phyloP scores from a whole-genome alignment of 2,797 vertebrate species.

The Eulemur albifrons region DNA sequence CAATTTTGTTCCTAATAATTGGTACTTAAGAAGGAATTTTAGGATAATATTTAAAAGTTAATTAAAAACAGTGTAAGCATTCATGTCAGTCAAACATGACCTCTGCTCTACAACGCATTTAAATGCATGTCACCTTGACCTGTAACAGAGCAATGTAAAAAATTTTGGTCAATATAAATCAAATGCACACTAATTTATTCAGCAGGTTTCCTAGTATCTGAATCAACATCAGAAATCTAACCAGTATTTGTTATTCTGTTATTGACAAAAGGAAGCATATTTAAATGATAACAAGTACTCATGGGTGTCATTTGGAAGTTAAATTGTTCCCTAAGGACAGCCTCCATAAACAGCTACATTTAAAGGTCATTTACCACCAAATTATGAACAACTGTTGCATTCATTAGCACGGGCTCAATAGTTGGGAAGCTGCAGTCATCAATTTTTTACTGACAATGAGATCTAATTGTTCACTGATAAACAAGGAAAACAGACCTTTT shows the following conservation, averaged over 20 bases:
- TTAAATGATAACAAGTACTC: slow-evolving; percentile 88
- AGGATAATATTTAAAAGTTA: slow-evolving; percentile 77
- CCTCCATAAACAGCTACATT: slow-evolving; percentile 82
- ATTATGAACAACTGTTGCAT: slow-evolving; percentile 89
- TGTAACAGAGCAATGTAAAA: slow-evolving; percentile 83
- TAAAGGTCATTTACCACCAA: slow-evolving; percentile 88
- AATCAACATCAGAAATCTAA: slow-evolving; percentile 90
- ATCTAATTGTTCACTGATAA: slow-evolving; percentile 74
- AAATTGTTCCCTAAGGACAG: slow-evolving; percentile 86
- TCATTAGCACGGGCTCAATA: slow-evolving; percentile 86
- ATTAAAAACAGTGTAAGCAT: slow-evolving; percentile 84
- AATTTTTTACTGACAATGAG: slow-evolving; percentile 83
- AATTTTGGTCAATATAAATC: slow-evolving; percentile 87
- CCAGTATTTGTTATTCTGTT: slow-evolving; percentile 87
- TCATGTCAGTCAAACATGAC: slow-evolving; percentile 82
- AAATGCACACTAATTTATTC: slow-evolving; percentile 88
- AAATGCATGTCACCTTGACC: slow-evolving; percentile 87
- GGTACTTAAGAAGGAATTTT: slow-evolving; percentile 70
- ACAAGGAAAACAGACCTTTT: slow-evolving; percentile 73
- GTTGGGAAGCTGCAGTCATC: slow-evolving; percentile 79
- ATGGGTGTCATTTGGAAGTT: slow-evolving; percentile 86
- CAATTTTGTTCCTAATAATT: slow-evolving; percentile 57
- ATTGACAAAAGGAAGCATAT: slow-evolving; percentile 87
- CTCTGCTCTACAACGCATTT: slow-evolving; percentile 82
- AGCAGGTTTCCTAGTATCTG: slow-evolving; percentile 82